Base-by-base conservation (phyloP, 2,797 vertebrate species). In the Acanthis flammea region DNA sequence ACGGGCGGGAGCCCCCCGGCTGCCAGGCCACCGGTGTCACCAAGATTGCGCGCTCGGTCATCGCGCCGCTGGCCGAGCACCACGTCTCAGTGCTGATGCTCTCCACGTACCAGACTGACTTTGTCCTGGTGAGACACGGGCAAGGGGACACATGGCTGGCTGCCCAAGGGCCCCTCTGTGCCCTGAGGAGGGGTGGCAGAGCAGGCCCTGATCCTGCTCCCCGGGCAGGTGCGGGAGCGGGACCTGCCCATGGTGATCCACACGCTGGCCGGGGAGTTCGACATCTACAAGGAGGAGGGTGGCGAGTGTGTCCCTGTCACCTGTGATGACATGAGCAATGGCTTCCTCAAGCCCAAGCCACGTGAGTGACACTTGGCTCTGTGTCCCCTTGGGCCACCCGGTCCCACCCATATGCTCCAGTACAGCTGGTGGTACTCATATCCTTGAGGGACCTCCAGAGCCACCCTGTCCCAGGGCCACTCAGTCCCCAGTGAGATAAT, bases 51-150 rank as follows among this genome's bases (percentile, higher is more conserved):
- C 98, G 99, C 62, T 99, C 99, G 0, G 99, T 99, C 94, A 99
- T 99, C 12, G 98, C 98, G 0, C 99, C 99, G 0, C 97, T 99
- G 95, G 99, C 99, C 0, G 98, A 99, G 97, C 99, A 99, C 97
- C 98, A 99, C 2, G 99, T 99, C 75, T 99, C 99, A 0, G 99
- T 99, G 90, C 98, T 99, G 91, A 99, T 99, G 99, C 98, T 99
- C 63, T 99, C 99, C 93, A 99, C 99, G 1, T 99, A 99, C 96
- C 99, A 99, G 97, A 99, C 99, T 0, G 99, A 99, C 97, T 99
- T 99, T 89, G 99, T 99, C 97, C 98, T 99, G 98, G 99, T 99
- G 95, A 98, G 98, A 4, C 5, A 35, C 0, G 6, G 21, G 5
- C 18, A 7, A 1, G 2, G 8, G 0, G 17, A 24, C 39, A 1